Conservation (phyloP, 2,797 vertebrate species). For the Avahi laniger region DNA sequence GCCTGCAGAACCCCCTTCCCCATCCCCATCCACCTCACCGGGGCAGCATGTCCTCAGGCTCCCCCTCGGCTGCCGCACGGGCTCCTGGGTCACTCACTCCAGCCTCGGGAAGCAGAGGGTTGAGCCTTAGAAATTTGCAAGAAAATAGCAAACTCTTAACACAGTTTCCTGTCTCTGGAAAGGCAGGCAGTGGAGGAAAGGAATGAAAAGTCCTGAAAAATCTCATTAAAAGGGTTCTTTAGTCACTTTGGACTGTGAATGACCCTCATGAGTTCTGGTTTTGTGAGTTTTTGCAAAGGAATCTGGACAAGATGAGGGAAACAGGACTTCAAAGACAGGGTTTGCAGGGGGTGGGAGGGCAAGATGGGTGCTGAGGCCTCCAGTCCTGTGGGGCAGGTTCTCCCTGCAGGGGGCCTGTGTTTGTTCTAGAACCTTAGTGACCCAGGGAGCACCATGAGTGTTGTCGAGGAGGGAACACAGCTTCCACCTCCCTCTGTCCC, state of each 20-base stretch:
- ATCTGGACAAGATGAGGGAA: constrained; percentile 31
- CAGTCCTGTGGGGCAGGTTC: background rate
- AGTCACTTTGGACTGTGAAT: constrained; percentile 31
- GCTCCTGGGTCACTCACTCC: background rate
- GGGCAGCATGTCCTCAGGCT: background rate
- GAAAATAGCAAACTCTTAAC: background rate
- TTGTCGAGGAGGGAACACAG: background rate
- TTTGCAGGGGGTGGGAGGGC: background rate
- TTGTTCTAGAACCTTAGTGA: background rate
- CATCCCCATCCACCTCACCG: background rate
- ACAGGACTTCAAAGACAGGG: background rate
- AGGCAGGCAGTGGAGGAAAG: background rate
- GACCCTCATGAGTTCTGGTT: constrained; percentile 23
- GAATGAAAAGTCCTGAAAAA: constrained; percentile 18
- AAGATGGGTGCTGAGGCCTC: background rate
- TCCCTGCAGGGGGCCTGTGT: background rate
- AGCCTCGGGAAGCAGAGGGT: background rate
- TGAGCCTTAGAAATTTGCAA: background rate
- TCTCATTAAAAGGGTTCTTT: constrained; percentile 45
- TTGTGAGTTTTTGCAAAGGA: constrained; percentile 47
- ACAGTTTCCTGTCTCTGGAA: constrained; percentile 40
- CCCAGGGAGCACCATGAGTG: background rate
- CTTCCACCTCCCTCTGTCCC: background rate
- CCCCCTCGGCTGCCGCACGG: background rate
- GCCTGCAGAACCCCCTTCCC: background rate